Conservation (phyloP, 2,888 invertebrate species). For the Parelbella ahira region DNA sequence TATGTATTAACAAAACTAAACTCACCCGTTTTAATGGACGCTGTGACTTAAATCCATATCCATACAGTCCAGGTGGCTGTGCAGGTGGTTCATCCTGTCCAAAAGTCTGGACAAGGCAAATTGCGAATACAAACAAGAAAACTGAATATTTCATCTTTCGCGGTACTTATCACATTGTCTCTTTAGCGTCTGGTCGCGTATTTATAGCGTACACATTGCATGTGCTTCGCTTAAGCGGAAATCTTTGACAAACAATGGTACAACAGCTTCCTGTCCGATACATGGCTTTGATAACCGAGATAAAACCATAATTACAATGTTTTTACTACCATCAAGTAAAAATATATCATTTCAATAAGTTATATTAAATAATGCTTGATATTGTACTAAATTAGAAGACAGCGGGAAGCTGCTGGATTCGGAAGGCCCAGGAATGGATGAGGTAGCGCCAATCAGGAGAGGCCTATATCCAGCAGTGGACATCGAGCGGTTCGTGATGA, state of each 20-base stretch:
- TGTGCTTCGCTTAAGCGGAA: constrained; percentile 46
- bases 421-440: no score
- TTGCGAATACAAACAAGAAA: constrained; percentile 49
- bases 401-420: no score
- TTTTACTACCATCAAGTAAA: no score
- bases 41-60: constrained; percentile 26
- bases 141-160: constrained; percentile 56
- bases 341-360: no score
- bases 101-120: constrained; percentile 36
- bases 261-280: constrained; percentile 62
- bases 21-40: constrained; percentile 45
- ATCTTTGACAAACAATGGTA: constrained; percentile 67
- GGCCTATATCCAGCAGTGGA: no score
- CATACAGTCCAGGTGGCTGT: constrained; percentile 25
- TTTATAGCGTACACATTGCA: constrained; percentile 54
- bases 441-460: no score
- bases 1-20: neutral
- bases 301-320: no score
- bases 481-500: no score
- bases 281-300: constrained; percentile 50
- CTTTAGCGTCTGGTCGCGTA: constrained; percentile 26
- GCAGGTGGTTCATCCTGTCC: constrained; percentile 35
- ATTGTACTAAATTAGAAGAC: no score
- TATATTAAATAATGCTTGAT: no score
- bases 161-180: constrained; percentile 40